Conservation (phyloP, 2,113 vertebrate genomes). For the Takifugu flavidus region DNA sequence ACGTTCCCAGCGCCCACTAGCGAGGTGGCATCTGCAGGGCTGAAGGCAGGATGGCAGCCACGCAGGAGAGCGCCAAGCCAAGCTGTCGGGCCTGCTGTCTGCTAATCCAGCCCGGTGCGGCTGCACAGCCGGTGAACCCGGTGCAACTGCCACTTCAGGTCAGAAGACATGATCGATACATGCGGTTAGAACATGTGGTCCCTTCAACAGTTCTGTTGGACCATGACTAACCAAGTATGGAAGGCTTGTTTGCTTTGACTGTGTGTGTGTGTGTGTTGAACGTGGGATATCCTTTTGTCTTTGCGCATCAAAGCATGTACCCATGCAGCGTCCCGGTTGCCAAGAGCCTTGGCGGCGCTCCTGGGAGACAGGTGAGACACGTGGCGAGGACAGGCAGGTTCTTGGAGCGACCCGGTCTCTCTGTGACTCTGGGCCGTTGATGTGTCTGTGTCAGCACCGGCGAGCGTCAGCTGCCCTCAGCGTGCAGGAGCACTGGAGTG, state of each 20-base stretch:
- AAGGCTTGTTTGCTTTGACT: constrained; percentile 2
- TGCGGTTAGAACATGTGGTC: constrained; percentile 70
- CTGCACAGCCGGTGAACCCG: constrained; percentile 51
- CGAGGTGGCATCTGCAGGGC: constrained; percentile 74
- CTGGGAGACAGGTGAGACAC: constrained; percentile 64
- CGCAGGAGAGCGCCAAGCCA: constrained; percentile 63
- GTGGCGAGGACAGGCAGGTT: constrained; percentile 57
- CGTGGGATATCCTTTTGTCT: constrained; percentile 47
- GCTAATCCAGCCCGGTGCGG: constrained; percentile 67
- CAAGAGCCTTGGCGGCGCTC: constrained; percentile 46
- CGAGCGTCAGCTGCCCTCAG: constrained; percentile 76
- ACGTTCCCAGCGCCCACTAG: constrained; percentile 58
- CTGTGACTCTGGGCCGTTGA: constrained; percentile 61
- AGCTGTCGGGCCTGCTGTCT: constrained; percentile 78
- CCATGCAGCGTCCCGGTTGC: constrained; percentile 17
- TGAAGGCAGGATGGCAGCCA: constrained; percentile 72
- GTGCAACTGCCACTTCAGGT: constrained; percentile 58
- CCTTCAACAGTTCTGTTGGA: constrained; percentile 50
- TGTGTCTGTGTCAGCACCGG: constrained; percentile 71
- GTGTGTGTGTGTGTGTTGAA: constrained; percentile 1
- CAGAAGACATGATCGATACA: constrained; percentile 67
- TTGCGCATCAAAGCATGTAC: constrained; percentile 33
- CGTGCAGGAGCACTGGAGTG: constrained; percentile 73
- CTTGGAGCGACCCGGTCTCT: constrained; percentile 47
- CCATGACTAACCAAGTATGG: constrained; percentile 44